These are phyloP conservation scores for Limnephilus auricula DNA, from an alignment of 2,888 invertebrate genomes.

Conservation along the genomic window DNA sequence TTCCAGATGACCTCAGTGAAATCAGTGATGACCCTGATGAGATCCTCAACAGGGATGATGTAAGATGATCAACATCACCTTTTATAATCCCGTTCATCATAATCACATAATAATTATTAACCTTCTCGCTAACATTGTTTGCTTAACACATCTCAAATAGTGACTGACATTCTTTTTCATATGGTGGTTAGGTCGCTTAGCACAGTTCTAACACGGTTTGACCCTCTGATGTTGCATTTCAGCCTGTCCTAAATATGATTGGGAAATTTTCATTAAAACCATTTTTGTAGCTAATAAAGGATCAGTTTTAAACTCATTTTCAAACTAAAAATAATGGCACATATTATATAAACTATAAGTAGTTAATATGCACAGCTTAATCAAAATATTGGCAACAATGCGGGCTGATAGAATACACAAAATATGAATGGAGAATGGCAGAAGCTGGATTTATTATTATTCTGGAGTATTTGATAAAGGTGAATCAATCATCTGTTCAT, in stretches of 20 bases:
- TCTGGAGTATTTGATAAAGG: neutral
- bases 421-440: no score
- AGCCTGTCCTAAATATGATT: neutral
- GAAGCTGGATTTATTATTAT: no score
- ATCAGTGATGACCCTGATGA: conserved; percentile 94
- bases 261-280: neutral
- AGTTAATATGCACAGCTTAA: no score
- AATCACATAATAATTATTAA: conserved; percentile 33
- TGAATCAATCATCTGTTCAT: conserved; percentile 37
- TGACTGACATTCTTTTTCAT: neutral
- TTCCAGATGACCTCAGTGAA: conserved; percentile 88
- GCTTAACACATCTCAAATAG: conserved; percentile 43
- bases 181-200: neutral
- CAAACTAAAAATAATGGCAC: neutral
- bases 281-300: conserved; percentile 9
- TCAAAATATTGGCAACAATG: no score
- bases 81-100: conserved; percentile 4
- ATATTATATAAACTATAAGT: no score
- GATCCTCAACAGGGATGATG: conserved; percentile 88
- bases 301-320: conserved; percentile 26
- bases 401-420: no score
- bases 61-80: conserved; percentile 68
- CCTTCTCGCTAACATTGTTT: conserved; percentile 49
- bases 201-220: neutral
- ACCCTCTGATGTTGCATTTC: neutral